Evolutionary conservation across 2,888 invertebrate genomes (phyloP), one percentile per base, ranked within the genome.

Genomic region (Dioctria rufipes): DNA sequence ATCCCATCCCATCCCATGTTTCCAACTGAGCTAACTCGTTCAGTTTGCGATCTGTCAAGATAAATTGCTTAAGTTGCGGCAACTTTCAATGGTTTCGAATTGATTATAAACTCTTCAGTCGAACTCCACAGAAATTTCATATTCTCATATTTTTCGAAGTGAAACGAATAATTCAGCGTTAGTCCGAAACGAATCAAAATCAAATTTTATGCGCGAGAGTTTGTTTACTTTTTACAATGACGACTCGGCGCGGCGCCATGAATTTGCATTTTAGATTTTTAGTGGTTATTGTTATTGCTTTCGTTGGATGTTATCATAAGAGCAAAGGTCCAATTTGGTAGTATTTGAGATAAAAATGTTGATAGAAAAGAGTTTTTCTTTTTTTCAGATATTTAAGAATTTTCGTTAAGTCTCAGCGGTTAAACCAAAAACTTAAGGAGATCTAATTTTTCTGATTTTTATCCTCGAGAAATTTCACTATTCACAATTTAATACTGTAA

Each of bases 41-140:
- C 37, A 61, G 6, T 37, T 61, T 51, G 8, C 25, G 61, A 61
- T 61, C 13, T 54, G 54, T 61, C 4, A 4, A 39, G 37, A 61
- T 61, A 61, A 61, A 61, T 61, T 39, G 6, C 61, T 61, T 6
- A 61, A 39, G 61, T n/a, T 8, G 61, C 61, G 25, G 61, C 37
- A 37, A 61, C 39, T 61, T 61, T 61, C 61, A 25, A 39, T 25
- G 25, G 5, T n/a, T 61, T 25, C 25, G 37, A 25, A 61, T 61
- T 61, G n/a, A 61, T 61, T 61, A 58, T 58, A 25, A 61, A 25
- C 25, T 25, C 25, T 25, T 61, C 25, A 39, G n/a, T 6, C 25
- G 1, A 11, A 60, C 1, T 60, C 60, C 61, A 11, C 3, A 4
- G 61, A 61, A 61, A 61, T 51, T 2, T 51, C 51, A 4, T 61